Percentiles rank a stretch among this genome's conserved stretches.
Conservation (phyloP, 2,113 vertebrate genomes). For the Marmota flaviventris region DNA sequence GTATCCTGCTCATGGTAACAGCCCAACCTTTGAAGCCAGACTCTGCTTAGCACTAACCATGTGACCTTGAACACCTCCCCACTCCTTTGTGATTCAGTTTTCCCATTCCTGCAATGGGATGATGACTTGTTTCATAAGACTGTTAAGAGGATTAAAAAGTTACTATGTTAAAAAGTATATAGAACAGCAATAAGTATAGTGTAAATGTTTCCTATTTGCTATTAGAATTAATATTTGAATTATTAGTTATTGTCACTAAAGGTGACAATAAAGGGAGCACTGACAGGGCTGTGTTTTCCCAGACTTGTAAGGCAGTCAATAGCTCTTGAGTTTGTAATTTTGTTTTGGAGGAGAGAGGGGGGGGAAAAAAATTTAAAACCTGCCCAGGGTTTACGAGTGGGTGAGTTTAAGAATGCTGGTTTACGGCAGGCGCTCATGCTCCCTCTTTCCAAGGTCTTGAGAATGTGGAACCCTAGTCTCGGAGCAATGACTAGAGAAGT, state of each 20-base stretch:
- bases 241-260: not conserved
- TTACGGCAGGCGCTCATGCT: not conserved
- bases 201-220: not conserved
- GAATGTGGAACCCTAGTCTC: not conserved
- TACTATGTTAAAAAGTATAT: not conserved
- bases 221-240: not conserved
- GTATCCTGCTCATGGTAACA: not conserved
- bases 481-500: not conserved
- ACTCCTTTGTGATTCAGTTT: conserved; percentile 31
- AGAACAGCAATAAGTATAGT: not conserved
- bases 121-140: not conserved
- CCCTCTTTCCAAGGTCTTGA: not conserved
- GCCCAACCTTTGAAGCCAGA: not conserved
- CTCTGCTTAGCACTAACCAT: not conserved
- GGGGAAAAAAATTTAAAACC: not conserved
- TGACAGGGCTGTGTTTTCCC: not conserved
- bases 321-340: not conserved
- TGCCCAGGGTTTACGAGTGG: not conserved
- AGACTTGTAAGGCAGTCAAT: not conserved
- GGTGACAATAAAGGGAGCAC: not conserved
- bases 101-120: conserved; percentile 5
- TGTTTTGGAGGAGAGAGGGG: not conserved
- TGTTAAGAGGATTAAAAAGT: not conserved
- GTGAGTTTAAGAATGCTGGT: not conserved
- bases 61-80: not conserved